phyloP scores from a whole-genome alignment of 2,888 invertebrate species.

The Leucophenga montana region DNA sequence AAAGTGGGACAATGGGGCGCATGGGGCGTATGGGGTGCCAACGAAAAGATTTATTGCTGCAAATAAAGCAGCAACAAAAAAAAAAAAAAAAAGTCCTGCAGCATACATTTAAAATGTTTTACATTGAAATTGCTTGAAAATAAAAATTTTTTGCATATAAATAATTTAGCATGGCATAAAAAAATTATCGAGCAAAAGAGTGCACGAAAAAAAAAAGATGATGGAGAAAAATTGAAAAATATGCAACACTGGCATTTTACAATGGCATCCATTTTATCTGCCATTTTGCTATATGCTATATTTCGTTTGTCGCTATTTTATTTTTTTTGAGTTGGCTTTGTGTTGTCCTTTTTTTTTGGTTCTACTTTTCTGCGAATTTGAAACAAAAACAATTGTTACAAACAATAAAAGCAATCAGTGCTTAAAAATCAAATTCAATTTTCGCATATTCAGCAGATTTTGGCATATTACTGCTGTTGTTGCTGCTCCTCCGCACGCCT shows the following conservation, averaged over 20 bases:
- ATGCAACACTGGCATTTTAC: neutral
- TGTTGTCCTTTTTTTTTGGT: constrained; percentile 30
- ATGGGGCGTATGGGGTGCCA: too few species aligned
- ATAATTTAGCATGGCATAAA: constrained; percentile 14
- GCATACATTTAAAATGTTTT: constrained; percentile 15
- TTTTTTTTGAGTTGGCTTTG: constrained; percentile 20
- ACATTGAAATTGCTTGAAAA: constrained; percentile 10
- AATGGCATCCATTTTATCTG: constrained; percentile 1
- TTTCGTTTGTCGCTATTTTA: neutral
- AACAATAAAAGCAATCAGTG: constrained; percentile 64
- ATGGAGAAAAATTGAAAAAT: neutral
- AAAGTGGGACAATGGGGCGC: constrained; percentile 11
- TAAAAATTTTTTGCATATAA: constrained; percentile 9
- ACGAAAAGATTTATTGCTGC: constrained; percentile 23
- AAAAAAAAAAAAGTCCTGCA: neutral
- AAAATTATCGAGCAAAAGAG: neutral
- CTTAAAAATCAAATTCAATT: constrained; percentile 65
- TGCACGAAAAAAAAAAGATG: neutral
- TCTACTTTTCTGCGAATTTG: neutral
- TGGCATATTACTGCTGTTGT: neutral
- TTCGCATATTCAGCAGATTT: constrained; percentile 60
- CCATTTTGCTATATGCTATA: neutral
- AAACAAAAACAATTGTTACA: constrained; percentile 26
- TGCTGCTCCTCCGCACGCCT: too few species aligned
- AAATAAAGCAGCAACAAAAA: neutral